phyloP scores from a whole-genome alignment of 30 jellyfish, hydroid and myxozoan species.

The Thelohanellus kitauei region DNA sequence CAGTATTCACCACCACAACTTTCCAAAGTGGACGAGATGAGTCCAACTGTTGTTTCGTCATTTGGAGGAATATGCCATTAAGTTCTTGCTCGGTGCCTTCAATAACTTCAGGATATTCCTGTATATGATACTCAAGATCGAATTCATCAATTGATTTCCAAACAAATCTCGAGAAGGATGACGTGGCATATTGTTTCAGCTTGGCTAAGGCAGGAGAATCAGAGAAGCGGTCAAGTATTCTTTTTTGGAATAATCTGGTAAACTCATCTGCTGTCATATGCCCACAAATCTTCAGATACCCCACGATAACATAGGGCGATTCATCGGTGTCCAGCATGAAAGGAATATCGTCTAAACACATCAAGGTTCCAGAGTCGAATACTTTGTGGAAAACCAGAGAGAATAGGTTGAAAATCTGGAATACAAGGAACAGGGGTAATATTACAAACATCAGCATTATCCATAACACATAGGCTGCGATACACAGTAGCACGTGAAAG shows the following conservation, averaged over 20 bases:
- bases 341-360: constrained; percentile 23
- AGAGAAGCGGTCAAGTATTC: too few species aligned
- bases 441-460: constrained; percentile 29
- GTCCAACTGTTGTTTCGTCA: constrained; percentile 15
- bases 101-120: constrained; percentile 11
- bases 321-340: constrained; percentile 36
- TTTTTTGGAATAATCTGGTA: too few species aligned
- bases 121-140: constrained; percentile 31
- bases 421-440: constrained; percentile 31
- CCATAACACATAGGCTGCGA: constrained; percentile 67
- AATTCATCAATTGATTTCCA: constrained; percentile 60
- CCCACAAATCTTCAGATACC: too few species aligned
- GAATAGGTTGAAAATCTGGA: constrained; percentile 17
- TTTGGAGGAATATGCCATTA: constrained; percentile 15
- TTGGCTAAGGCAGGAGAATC: too few species aligned
- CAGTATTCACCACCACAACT: constrained; percentile 22
- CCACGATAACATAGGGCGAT: constrained; percentile 36
- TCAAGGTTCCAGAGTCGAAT: constrained; percentile 26
- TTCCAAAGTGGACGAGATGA: constrained; percentile 54
- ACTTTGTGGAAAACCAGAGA: constrained; percentile 18
- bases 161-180: too few species aligned
- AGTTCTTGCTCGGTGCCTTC: constrained; percentile 21
- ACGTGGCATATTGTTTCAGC: too few species aligned
- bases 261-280: too few species aligned
- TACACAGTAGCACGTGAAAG: constrained; percentile 56